Conservation (phyloP, 2,888 invertebrate genomes). For the Hemistola chrysoprasaria region DNA sequence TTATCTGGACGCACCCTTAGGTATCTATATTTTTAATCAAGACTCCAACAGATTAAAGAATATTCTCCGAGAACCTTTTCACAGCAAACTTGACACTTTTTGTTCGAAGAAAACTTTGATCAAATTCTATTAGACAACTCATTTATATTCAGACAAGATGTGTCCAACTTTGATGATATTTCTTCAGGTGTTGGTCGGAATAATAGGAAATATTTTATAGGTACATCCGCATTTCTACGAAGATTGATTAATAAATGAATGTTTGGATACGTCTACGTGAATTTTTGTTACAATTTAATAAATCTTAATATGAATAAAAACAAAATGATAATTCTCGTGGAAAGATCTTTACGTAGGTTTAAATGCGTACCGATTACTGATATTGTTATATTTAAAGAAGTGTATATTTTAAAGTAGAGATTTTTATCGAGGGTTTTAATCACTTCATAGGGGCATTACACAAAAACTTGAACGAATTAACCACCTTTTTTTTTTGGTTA, state of each 20-base stretch:
- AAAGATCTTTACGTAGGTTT: no score
- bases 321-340: no score
- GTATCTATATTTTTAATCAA: neutral
- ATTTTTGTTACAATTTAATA: no score
- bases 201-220: conserved; percentile 28
- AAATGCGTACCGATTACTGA: no score
- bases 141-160: conserved; percentile 53
- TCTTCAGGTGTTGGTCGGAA: conserved; percentile 28
- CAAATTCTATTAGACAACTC: conserved; percentile 57
- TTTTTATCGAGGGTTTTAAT: no score
- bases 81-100: conserved; percentile 46
- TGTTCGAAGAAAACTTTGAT: conserved; percentile 52
- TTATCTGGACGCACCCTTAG: no score
- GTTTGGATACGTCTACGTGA: neutral
- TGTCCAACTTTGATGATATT: conserved; percentile 44
- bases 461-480: no score
- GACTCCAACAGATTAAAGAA: neutral
- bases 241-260: conserved; percentile 26
- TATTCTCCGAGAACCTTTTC: conserved; percentile 39
- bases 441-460: no score
- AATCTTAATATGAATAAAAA: no score
- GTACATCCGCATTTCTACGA: conserved; percentile 21
- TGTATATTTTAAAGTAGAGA: no score
- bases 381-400: no score
- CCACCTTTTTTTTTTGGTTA: no score